A percentile compares a stretch with the other conserved stretches of the same genome.
phyloP scores from a whole-genome alignment of 1,140 invertebrate genomes.

The Hyposmocoma kahamanoa region DNA sequence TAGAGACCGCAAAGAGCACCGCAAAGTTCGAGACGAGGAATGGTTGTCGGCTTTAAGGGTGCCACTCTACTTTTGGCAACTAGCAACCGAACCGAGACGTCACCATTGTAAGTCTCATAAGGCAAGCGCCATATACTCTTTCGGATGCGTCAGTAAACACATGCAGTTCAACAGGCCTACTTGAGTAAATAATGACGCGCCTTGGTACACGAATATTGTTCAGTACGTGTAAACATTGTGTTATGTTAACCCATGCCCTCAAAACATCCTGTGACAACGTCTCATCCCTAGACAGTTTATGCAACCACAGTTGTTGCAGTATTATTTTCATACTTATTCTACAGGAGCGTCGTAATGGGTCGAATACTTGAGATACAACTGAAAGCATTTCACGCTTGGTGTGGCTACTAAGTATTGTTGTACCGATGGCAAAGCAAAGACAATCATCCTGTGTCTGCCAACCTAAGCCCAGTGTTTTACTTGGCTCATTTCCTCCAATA shows the following conservation, averaged over 20 bases:
- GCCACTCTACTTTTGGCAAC: constrained; percentile 49
- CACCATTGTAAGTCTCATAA: background rate
- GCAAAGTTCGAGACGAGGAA: constrained; percentile 66
- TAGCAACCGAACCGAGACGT: background rate
- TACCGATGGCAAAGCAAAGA: background rate
- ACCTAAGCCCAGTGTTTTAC: background rate
- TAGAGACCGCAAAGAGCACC: constrained; percentile 45
- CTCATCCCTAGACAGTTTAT: background rate
- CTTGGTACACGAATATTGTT: background rate
- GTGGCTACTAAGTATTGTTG: background rate
- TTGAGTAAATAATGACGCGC: background rate
- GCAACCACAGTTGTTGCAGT: background rate
- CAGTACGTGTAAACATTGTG: background rate
- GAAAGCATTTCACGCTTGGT: background rate
- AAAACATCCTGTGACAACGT: background rate
- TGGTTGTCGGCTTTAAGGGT: constrained; percentile 49
- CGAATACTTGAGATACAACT: background rate
- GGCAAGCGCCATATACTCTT: background rate
- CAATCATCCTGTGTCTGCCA: background rate
- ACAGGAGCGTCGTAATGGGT: background rate
- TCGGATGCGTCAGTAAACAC: background rate
- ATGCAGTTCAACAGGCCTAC: background rate
- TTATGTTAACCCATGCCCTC: background rate
- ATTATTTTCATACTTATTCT: background rate
- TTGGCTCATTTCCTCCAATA: background rate